Evolutionary conservation across 2,888 invertebrate genomes (phyloP).

Genomic region (Abrostola triplasia): DNA sequence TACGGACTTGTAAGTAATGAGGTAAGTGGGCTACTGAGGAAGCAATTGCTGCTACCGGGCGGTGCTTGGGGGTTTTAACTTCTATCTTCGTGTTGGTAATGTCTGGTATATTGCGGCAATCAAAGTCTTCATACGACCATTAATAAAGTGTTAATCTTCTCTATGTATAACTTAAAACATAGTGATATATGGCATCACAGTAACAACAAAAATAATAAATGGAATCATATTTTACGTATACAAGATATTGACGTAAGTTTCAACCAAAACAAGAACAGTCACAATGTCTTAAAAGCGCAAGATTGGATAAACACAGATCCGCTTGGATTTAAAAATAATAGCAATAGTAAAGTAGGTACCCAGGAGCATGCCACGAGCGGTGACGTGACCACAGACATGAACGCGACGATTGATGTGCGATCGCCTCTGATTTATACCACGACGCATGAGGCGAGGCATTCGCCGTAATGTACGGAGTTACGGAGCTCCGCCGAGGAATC

Average conservation of each 20-base stretch:
- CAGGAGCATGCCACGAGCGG: conserved; percentile 12
- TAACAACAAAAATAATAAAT: too few species aligned
- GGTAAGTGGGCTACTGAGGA: conserved; percentile 10
- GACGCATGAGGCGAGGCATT: conserved; percentile 27
- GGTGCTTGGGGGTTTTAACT: too few species aligned
- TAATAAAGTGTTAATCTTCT: too few species aligned
- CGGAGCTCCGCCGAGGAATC: conserved; percentile 27
- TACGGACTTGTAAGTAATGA: conserved; percentile 15
- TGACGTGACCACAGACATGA: conserved; percentile 41
- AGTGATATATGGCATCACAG: too few species aligned
- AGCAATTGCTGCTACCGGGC: too few species aligned
- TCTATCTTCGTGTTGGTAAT: too few species aligned
- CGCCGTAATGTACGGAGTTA: conserved; percentile 30
- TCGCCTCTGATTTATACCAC: conserved; percentile 39
- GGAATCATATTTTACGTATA: too few species aligned
- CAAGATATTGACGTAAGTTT: neutral
- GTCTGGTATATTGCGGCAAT: too few species aligned
- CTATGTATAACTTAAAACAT: too few species aligned
- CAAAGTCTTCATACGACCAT: too few species aligned
- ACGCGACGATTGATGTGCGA: conserved; percentile 46
- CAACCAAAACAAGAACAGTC: neutral
- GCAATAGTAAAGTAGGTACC: conserved; percentile 16
- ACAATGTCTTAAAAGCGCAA: conserved; percentile 7
- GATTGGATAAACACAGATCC: conserved; percentile 1
- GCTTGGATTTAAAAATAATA: conserved; percentile 13